Evolutionary conservation across 2,888 invertebrate genomes (phyloP).

Genomic region (Drosophila colorata): DNA sequence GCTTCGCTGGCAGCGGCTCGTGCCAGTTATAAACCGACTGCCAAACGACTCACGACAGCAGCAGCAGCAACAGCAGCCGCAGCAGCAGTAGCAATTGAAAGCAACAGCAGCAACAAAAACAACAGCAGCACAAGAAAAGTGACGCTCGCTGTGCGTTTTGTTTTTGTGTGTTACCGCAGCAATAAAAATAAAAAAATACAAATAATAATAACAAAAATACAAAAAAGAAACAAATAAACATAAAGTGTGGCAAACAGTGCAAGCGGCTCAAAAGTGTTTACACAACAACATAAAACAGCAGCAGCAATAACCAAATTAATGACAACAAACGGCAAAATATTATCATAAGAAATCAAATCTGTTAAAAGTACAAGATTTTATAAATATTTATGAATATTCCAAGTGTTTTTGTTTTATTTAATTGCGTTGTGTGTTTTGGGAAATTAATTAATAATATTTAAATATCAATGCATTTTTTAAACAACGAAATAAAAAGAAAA

Average conservation of each 20-base stretch:
- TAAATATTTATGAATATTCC: not conserved
- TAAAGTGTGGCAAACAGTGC: conserved; percentile 32
- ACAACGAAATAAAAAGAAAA: not conserved
- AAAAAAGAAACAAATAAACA: conserved; percentile 24
- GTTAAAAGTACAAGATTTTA: conserved; percentile 14
- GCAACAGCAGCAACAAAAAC: conserved; percentile 39
- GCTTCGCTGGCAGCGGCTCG: conserved; percentile 81
- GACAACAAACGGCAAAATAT: conserved; percentile 50
- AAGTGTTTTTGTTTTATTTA: not conserved
- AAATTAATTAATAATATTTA: not conserved
- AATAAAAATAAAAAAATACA: conserved; percentile 42
- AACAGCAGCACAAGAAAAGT: conserved; percentile 67
- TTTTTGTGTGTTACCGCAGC: conserved; percentile 24
- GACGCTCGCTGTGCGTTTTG: conserved; percentile 51
- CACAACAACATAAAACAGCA: conserved; percentile 20
- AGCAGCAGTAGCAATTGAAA: conserved; percentile 38
- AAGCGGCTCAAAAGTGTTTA: conserved; percentile 50
- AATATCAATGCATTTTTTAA: conserved; percentile 9
- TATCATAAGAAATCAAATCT: conserved; percentile 20
- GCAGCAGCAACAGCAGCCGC: conserved; percentile 23
- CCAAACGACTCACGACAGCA: conserved; percentile 81
- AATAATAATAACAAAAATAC: conserved; percentile 21
- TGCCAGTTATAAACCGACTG: conserved; percentile 85
- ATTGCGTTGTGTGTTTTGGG: not conserved
- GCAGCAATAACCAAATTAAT: conserved; percentile 13